Conservation (phyloP, 2,888 invertebrate species). For the Plebejus anna region DNA sequence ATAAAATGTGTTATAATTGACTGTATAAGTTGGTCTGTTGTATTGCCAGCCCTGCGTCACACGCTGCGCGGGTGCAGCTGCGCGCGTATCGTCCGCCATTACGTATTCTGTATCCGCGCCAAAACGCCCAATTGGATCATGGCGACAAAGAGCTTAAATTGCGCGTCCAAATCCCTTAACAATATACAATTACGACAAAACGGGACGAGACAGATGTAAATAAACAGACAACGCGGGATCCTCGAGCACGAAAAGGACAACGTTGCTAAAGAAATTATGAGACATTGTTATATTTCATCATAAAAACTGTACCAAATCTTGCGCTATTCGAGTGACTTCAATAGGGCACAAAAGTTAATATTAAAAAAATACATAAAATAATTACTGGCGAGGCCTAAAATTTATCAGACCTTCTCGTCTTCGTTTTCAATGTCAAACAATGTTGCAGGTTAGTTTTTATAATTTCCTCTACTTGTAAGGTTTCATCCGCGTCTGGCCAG, state of each 20-base stretch:
- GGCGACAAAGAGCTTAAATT: constrained; percentile 76
- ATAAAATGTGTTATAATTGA: neutral
- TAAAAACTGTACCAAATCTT: constrained; percentile 26
- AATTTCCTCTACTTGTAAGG: constrained; percentile 14
- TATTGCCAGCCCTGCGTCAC: constrained; percentile 16
- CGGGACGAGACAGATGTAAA: constrained; percentile 74
- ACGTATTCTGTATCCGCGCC: constrained; percentile 78
- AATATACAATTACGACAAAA: constrained; percentile 62
- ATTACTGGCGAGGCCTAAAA: neutral
- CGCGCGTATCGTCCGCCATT: constrained; percentile 67
- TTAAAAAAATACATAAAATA: neutral
- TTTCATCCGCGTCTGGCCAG: constrained; percentile 4
- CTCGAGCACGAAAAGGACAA: constrained; percentile 28
- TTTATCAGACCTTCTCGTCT: neutral
- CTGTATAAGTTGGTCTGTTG: neutral
- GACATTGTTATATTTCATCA: constrained; percentile 39
- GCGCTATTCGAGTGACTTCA: neutral
- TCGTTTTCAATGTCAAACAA: constrained; percentile 15
- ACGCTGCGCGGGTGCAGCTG: constrained; percentile 68
- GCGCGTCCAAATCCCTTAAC: constrained; percentile 73
- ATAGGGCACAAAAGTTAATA: neutral
- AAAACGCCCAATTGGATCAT: constrained; percentile 74
- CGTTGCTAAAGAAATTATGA: constrained; percentile 24
- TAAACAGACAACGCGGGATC: constrained; percentile 51
- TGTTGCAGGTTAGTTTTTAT: constrained; percentile 11